These are phyloP conservation scores for Cyrtorhinus lividipennis DNA, from an alignment of 1,140 invertebrate species.

Conservation along the genomic window DNA sequence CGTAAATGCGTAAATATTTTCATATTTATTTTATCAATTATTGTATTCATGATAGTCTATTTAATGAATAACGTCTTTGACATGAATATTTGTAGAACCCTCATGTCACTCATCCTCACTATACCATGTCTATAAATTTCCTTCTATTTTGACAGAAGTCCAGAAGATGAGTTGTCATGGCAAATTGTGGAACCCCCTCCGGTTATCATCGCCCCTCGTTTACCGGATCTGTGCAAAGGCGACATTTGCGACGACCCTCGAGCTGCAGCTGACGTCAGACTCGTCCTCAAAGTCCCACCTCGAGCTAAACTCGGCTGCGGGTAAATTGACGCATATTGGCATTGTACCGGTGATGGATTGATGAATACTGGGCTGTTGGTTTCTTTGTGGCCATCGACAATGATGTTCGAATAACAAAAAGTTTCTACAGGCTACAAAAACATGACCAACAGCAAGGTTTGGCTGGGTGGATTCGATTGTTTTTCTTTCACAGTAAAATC, in stretches of 20 bases:
- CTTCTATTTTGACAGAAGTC: conserved; percentile 37
- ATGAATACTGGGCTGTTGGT: too few relatives aligned
- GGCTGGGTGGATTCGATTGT: too few relatives aligned
- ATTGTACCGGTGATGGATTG: not conserved
- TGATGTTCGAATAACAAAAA: too few relatives aligned
- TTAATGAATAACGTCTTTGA: too few relatives aligned
- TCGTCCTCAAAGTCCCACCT: conserved; percentile 47
- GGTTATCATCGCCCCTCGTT: conserved; percentile 17
- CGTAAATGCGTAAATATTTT: too few relatives aligned
- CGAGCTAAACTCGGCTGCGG: conserved; percentile 51
- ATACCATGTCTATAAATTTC: not conserved
- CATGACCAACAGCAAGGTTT: too few relatives aligned
- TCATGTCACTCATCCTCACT: not conserved
- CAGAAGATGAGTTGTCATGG: conserved; percentile 58
- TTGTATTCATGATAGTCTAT: too few relatives aligned
- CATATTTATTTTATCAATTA: too few relatives aligned
- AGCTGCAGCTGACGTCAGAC: conserved; percentile 34
- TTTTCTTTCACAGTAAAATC: too few relatives aligned
- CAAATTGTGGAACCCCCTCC: conserved; percentile 42
- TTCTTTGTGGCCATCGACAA: too few relatives aligned
- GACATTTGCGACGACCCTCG: conserved; percentile 26
- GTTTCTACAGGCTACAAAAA: too few relatives aligned
- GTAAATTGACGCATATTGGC: conserved; percentile 29
- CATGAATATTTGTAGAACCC: not conserved
- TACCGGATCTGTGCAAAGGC: conserved; percentile 27